Evolutionary conservation across 2,797 vertebrate genomes (phyloP), one percentile per base, ranked within the genome.

Genomic region (Danio jaintianensis): DNA sequence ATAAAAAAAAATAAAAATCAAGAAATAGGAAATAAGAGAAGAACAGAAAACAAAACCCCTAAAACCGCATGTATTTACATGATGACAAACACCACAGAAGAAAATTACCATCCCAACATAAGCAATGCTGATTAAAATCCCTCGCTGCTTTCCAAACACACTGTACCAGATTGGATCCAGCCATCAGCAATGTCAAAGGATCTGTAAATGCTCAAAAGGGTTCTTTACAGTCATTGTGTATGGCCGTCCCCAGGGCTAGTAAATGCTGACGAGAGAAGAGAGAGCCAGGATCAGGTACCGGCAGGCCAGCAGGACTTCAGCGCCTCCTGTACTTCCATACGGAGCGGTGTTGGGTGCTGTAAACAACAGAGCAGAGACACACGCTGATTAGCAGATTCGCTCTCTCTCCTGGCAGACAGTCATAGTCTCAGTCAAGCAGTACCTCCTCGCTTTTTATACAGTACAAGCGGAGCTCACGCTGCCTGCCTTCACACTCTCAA

Each of bases 321-420:
- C 96, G 0, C 93, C 95, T 83, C 96, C 97, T 85, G 95, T 96
- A 91, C 96, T 94, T 87, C 97, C 97, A 82, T 98, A 98, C 89
- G 96, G 96, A 84, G 96, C 96, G 80, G 97, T 98, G 93, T 96
- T 98, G 93, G 96, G 97, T 83, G 97, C 98, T 99, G 95, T 88
- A 90, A 93, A 88, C 85, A 89, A 84, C 68, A 82, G 85, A 93
- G 89, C 91, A 96, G 84, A 91, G 86, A 93, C 82, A 83, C 75
- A 85, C 71, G 78, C 93, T 78, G 74, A 80, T 83, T 81, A 84
- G 55, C 63, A 73, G 83, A 73, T 86, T 82, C 90, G 85, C 84
- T 86, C 82, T 83, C 88, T 89, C 78, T 85, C 68, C 79, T 47
- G 10, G 74, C 86, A 58, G 48, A 81, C 53, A 75, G 63, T 83